Conservation (phyloP, 2,113 vertebrate genomes). For the Gracilinanus agilis region DNA sequence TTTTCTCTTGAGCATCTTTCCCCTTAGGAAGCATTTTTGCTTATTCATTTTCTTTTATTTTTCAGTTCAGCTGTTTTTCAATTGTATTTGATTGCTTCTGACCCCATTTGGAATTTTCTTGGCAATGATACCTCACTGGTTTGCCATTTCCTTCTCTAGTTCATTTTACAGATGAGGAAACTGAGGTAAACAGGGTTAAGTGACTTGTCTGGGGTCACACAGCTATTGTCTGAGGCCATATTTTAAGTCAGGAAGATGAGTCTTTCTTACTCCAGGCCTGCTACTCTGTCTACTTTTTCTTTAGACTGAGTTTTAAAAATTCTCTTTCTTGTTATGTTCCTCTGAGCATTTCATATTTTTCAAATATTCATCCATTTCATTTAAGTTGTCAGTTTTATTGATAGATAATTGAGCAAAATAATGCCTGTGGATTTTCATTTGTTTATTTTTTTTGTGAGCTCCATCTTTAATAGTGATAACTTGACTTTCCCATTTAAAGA, state of each 20-base stretch:
- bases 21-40: not conserved
- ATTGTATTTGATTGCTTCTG: too few relatives aligned
- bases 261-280: too few relatives aligned
- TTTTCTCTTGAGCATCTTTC: not conserved
- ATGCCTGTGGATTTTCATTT: not conserved
- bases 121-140: too few relatives aligned
- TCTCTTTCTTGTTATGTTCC: not conserved
- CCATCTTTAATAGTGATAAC: not conserved
- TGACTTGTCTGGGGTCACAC: too few relatives aligned
- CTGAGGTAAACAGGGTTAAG: too few relatives aligned
- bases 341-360: not conserved
- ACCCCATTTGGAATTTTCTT: too few relatives aligned
- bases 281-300: not conserved
- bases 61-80: too few relatives aligned
- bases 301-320: not conserved
- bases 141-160: too few relatives aligned
- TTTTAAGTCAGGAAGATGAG: too few relatives aligned
- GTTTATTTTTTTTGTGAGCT: not conserved
- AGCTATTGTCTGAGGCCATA: too few relatives aligned
- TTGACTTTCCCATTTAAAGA: not conserved
- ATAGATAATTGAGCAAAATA: not conserved
- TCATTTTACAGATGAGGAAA: too few relatives aligned
- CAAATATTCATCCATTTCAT: not conserved
- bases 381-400: not conserved
- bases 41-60: not conserved